Percentiles rank a stretch among this genome's conserved stretches.
These are phyloP conservation scores for Drosophila yakuba DNA, from an alignment of 1,140 invertebrate species.

Conservation along the genomic window DNA sequence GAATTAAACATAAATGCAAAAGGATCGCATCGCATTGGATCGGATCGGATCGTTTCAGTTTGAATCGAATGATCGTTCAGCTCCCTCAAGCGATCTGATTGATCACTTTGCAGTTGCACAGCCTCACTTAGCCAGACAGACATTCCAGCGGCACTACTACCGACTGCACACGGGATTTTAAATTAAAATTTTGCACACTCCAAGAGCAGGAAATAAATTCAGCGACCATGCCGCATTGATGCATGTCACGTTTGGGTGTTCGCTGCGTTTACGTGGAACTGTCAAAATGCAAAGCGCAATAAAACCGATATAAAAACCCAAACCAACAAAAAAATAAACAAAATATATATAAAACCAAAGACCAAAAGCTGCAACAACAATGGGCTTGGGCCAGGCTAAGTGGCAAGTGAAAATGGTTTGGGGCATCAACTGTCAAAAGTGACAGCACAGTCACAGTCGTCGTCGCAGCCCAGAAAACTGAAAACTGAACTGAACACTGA, in stretches of 20 bases:
- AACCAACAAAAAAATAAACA: conserved; percentile 25
- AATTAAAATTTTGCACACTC: conserved; percentile 82
- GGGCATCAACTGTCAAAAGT: conserved; percentile 81
- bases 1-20: conserved; percentile 84
- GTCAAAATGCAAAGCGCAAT: conserved; percentile 70
- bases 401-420: conserved; percentile 80
- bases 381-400: conserved; percentile 65
- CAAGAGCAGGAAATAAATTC: conserved; percentile 80
- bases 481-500: conserved; percentile 5
- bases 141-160: conserved; percentile 23
- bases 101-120: conserved; percentile 70
- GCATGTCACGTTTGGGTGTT: conserved; percentile 76
- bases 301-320: conserved; percentile 4
- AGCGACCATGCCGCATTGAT: conserved; percentile 69
- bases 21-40: conserved; percentile 19
- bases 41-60: not conserved
- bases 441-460: conserved; percentile 62
- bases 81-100: conserved; percentile 52
- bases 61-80: conserved; percentile 17
- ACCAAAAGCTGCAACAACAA: conserved; percentile 55
- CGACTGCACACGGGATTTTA: conserved; percentile 53
- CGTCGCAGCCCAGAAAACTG: conserved; percentile 24
- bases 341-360: conserved; percentile 31
- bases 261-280: conserved; percentile 78
- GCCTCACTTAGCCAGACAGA: conserved; percentile 23